These are phyloP conservation scores for Drosophila dunni DNA, from an alignment of 1,140 invertebrate species.

Conservation along the genomic window DNA sequence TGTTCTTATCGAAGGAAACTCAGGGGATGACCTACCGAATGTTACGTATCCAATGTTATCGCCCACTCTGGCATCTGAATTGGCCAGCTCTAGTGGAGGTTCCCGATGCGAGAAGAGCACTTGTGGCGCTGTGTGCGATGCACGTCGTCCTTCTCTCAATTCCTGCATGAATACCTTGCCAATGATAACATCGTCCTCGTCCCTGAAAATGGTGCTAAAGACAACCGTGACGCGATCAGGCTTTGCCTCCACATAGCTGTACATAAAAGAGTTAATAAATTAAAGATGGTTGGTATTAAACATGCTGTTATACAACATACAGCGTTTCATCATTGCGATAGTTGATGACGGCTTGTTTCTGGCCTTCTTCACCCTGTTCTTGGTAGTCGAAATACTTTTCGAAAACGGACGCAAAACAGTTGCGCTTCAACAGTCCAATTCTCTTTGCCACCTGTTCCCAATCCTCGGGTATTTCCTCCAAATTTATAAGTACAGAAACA, in stretches of 20 bases:
- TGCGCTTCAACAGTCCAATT: slow-evolving; percentile 97
- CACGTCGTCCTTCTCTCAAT: slow-evolving; percentile 98
- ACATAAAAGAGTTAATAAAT: not conserved
- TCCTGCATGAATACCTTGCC: slow-evolving; percentile 99
- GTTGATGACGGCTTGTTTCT: slow-evolving; percentile 98
- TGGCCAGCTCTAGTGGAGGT: slow-evolving; percentile 97
- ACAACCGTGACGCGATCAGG: slow-evolving; percentile 99
- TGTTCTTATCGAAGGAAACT: too few relatives aligned
- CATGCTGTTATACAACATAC: slow-evolving; percentile 87
- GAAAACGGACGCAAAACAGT: slow-evolving; percentile 99
- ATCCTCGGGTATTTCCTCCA: slow-evolving; percentile 96
- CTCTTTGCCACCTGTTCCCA: slow-evolving; percentile 96
- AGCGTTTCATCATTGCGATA: slow-evolving; percentile 99
- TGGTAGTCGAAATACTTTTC: slow-evolving; percentile 99
- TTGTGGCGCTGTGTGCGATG: slow-evolving; percentile 97
- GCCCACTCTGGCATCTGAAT: slow-evolving; percentile 96
- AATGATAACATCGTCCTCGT: slow-evolving; percentile 99
- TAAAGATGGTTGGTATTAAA: not conserved
- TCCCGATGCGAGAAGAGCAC: slow-evolving; percentile 97
- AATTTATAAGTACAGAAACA: slow-evolving; percentile 96
- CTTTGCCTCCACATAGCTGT: slow-evolving; percentile 98
- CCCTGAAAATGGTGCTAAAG: slow-evolving; percentile 99
- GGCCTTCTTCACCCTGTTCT: slow-evolving; percentile 94
- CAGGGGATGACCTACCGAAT: slow-evolving; percentile 90
- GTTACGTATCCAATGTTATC: slow-evolving; percentile 99